Evolutionary conservation across 2,888 invertebrate species (phyloP), one percentile per base, ranked within the genome.

Genomic region (Nemotelus pantherinus): DNA sequence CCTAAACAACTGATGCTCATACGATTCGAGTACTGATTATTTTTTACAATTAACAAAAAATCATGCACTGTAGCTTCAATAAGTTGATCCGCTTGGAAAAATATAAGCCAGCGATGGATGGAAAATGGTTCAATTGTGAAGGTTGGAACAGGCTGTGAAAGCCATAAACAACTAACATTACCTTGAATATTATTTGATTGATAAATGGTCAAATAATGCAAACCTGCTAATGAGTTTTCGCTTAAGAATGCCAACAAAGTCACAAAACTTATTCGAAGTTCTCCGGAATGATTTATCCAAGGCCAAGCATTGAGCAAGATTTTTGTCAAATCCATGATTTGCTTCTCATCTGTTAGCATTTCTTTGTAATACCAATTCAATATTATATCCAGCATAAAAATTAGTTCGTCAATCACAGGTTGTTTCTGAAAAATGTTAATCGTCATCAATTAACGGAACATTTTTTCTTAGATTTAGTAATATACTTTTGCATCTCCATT

Each of bases 281-380:
- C 81, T 1, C 72, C 70, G n/a, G 86, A 86, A 60, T 86, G 83
- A 6, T 82, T 82, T 5, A 84, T 78, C 87, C 87, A 87, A 1
- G 86, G 84, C 87, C 87, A 87, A 2, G 85, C 74, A 50, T 83
- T 82, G 2, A 85, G 77, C 2, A 85, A 57, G 2, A 85, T 76
- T 50, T 83, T 83, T 2, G 83, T 79, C 1, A 85, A 65, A 2
- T 81, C 77, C 4, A 25, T 41, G 3, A 80, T 83, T 70, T 84
- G 81, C 0, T 71, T 44, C 43, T 84, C 81, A 48, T 86, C 83
- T 0, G 79, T 82, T 7, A 87, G 82, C 2, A 82, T 79, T 44
- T 83, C 81, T 1, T 82, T 80, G 6, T 83, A 83, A 71, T 83
- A 84, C 87, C 87, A 87, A 64, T 83, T 82, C 5, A 83, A 76